Evolutionary conservation across 2,797 vertebrate species (phyloP).

Genomic region (Pseudochirops corinnae): DNA sequence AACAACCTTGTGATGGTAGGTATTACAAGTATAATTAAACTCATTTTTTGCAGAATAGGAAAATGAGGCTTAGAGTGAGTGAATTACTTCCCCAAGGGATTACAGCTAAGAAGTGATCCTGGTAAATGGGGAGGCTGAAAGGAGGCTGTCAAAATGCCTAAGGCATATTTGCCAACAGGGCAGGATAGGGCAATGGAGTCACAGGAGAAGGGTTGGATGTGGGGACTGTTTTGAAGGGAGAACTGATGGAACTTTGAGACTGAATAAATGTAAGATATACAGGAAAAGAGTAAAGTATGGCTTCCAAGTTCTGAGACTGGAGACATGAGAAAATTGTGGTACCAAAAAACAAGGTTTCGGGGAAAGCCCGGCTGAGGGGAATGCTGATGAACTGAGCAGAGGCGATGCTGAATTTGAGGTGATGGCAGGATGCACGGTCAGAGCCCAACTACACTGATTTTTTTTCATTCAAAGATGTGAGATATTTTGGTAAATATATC

Average conservation of each 20-base stretch:
- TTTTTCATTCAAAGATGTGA: conserved; percentile 58
- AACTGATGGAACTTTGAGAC: background rate
- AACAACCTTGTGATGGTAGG: background rate
- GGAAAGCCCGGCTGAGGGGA: background rate
- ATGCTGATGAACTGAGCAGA: fast-evolving
- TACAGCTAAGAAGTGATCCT: background rate
- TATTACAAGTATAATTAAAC: background rate
- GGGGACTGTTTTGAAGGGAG: background rate
- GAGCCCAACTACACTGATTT: background rate
- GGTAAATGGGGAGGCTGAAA: background rate
- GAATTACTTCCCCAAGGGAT: background rate
- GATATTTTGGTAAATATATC: conserved; percentile 63
- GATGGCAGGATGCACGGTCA: background rate
- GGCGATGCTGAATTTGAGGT: fast-evolving
- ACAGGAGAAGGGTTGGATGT: background rate
- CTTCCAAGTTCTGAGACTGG: background rate
- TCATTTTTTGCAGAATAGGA: background rate
- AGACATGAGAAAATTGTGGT: background rate
- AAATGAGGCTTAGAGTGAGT: background rate
- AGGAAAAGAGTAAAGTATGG: background rate
- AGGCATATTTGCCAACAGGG: background rate
- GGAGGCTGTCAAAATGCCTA: background rate
- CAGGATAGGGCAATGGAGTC: background rate
- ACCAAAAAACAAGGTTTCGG: background rate
- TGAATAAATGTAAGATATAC: background rate